Evolutionary conservation across 1,140 invertebrate species (phyloP).

Genomic region (Rhagoletis pomonella): DNA sequence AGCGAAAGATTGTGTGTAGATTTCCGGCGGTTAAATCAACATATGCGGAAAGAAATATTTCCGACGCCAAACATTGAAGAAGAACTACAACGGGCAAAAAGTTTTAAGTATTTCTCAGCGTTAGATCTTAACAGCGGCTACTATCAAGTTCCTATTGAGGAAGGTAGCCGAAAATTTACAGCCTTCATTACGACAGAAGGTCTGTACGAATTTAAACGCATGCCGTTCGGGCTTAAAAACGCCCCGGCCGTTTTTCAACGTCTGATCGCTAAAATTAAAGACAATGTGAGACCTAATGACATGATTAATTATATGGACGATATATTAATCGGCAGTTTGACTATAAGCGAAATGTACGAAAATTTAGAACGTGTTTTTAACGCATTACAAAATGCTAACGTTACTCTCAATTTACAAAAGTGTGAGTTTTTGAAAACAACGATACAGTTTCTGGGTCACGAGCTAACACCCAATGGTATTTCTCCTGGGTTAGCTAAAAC

Average conservation of each 20-base stretch:
- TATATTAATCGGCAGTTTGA: constrained; percentile 59
- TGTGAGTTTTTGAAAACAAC: constrained; percentile 30
- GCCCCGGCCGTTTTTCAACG: constrained; percentile 72
- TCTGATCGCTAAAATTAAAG: constrained; percentile 67
- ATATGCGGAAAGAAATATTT: constrained; percentile 62
- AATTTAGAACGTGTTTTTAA: constrained; percentile 8
- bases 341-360: neutral
- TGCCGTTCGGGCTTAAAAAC: constrained; percentile 75
- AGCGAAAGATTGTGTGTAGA: constrained; percentile 67
- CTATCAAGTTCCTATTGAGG: constrained; percentile 8
- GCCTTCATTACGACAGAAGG: constrained; percentile 72
- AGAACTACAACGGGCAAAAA: constrained; percentile 57
- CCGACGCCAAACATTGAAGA: constrained; percentile 66
- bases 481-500: neutral
- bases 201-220: constrained; percentile 73
- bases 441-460: constrained; percentile 8
- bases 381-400: neutral
- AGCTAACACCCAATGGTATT: neutral
- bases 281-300: constrained; percentile 33
- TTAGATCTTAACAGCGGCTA: constrained; percentile 24
- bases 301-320: constrained; percentile 56
- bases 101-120: neutral
- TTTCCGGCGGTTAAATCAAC: constrained; percentile 74
- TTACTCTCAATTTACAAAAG: constrained; percentile 12
- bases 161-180: constrained; percentile 61